phyloP scores from a whole-genome alignment of 1,140 invertebrate species.

The Euborellia annulipes region DNA sequence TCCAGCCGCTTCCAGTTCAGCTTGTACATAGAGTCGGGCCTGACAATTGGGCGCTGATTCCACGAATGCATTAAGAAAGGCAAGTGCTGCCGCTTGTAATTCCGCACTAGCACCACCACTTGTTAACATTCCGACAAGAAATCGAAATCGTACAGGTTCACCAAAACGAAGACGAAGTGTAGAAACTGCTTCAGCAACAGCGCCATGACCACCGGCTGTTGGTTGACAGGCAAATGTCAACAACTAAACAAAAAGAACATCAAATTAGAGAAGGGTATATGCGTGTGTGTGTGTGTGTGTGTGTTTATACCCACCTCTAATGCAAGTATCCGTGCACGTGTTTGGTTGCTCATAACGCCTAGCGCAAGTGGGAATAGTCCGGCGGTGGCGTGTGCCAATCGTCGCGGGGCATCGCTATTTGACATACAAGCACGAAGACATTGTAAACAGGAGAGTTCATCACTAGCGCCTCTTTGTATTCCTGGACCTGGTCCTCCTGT shows the following conservation, averaged over 20 bases:
- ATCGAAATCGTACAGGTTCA: slow-evolving; percentile 79
- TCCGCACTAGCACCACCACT: slow-evolving; percentile 50
- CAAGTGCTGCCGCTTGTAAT: slow-evolving; percentile 63
- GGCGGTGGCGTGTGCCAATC: slow-evolving; percentile 56
- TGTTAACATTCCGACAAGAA: slow-evolving; percentile 70
- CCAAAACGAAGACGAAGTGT: slow-evolving; percentile 74
- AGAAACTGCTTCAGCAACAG: slow-evolving; percentile 78
- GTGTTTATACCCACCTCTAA: slow-evolving; percentile 47
- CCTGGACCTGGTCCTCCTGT: slow-evolving; percentile 37
- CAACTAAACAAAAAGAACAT: slow-evolving; percentile 36
- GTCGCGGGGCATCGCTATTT: slow-evolving; percentile 54
- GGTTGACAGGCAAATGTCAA: slow-evolving; percentile 58
- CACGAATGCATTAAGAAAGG: slow-evolving; percentile 71
- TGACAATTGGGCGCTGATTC: slow-evolving; percentile 55
- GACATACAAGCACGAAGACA: slow-evolving; percentile 63
- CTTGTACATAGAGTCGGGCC: slow-evolving; percentile 73
- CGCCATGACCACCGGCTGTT: slow-evolving; percentile 49
- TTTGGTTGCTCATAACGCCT: slow-evolving; percentile 72
- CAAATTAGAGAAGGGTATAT: not conserved
- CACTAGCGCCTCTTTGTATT: slow-evolving; percentile 53
- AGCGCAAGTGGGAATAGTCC: slow-evolving; percentile 74
- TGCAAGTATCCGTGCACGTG: slow-evolving; percentile 64
- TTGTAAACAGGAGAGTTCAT: slow-evolving; percentile 78
- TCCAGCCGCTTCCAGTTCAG: slow-evolving; percentile 70
- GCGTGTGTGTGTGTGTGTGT: not conserved